A percentile compares a stretch with the other conserved stretches of the same genome.
These are phyloP conservation scores for Acarapis woodi DNA, from an alignment of 1,140 invertebrate genomes.

Conservation along the genomic window DNA sequence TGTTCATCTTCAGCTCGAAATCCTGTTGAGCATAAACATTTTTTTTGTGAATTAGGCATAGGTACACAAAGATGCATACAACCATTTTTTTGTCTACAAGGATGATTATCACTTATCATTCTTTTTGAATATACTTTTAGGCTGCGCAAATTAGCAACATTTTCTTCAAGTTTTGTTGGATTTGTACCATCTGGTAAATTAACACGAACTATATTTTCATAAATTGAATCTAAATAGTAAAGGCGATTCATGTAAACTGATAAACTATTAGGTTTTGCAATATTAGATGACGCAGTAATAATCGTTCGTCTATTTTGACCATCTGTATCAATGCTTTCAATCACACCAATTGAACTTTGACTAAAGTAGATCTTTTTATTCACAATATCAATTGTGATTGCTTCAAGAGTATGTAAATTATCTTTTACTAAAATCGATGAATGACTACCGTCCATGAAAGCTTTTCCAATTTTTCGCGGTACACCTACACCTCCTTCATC, in stretches of 20 bases:
- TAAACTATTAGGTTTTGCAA: conserved; percentile 40
- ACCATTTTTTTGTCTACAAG: conserved; percentile 51
- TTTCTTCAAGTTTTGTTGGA: conserved; percentile 42
- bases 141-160: conserved; percentile 55
- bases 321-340: conserved; percentile 18
- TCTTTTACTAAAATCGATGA: conserved; percentile 30
- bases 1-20: conserved; percentile 46
- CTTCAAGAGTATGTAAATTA: conserved; percentile 36
- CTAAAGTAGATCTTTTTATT: conserved; percentile 60
- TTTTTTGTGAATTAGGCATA: conserved; percentile 28
- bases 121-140: conserved; percentile 63
- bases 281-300: conserved; percentile 22
- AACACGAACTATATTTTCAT: conserved; percentile 61
- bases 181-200: conserved; percentile 53
- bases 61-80: conserved; percentile 83
- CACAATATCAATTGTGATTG: conserved; percentile 53
- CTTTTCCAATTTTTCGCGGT: conserved; percentile 58
- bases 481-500: conserved; percentile 76
- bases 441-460: conserved; percentile 66
- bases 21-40: conserved; percentile 61
- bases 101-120: conserved; percentile 37
- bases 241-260: conserved; percentile 49
- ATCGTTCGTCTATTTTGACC: conserved; percentile 37
- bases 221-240: conserved; percentile 60
- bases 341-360: conserved; percentile 32